phyloP scores from a whole-genome alignment of 2,113 vertebrate genomes.

The Peucedramus taeniatus region DNA sequence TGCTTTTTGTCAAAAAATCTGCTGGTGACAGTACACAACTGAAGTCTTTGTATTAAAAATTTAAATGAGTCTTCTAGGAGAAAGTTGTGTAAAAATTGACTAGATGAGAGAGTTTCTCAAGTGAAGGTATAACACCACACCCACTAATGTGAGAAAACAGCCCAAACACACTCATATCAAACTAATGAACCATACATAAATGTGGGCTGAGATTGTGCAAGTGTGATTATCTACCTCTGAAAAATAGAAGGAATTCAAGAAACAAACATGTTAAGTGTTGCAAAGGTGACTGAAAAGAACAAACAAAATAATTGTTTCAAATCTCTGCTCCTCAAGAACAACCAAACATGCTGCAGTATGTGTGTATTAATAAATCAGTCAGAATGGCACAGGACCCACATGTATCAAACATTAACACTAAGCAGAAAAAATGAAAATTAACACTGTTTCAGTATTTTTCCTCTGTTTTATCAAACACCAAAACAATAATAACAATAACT shows the following conservation, averaged over 20 bases:
- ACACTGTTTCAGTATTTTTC: not conserved
- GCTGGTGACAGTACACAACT: not conserved
- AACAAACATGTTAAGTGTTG: accelerated
- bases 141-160: not conserved
- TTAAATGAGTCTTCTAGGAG: not conserved
- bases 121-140: not conserved
- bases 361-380: not conserved
- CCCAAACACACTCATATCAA: not conserved
- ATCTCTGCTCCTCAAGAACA: not conserved
- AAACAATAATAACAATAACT: not conserved
- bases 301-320: not conserved
- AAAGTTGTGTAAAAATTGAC: not conserved
- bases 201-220: not conserved
- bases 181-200: not conserved
- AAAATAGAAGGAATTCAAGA: not conserved
- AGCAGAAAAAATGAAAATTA: not conserved
- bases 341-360: not conserved
- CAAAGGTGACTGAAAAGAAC: not conserved
- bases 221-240: not conserved
- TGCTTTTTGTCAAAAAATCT: slow-evolving; percentile 28
- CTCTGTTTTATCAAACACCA: not conserved
- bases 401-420: not conserved
- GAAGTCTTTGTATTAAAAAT: not conserved
- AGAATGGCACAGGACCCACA: not conserved
- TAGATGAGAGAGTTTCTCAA: not conserved